phyloP scores from a whole-genome alignment of 2,888 invertebrate genomes.

The Theodoxus fluviatilis region DNA sequence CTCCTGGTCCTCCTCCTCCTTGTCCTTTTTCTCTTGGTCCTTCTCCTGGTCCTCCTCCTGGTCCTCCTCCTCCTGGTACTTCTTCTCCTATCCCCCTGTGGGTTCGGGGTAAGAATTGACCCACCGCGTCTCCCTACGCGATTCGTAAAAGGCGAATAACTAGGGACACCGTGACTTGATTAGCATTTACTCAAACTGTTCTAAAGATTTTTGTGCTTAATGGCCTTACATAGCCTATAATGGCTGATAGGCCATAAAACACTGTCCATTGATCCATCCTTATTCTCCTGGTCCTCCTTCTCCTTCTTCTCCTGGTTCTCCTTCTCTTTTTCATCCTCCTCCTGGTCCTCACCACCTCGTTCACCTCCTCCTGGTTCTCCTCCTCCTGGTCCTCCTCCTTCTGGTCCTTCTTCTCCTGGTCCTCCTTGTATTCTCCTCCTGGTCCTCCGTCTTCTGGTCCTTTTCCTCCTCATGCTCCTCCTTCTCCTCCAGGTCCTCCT shows the following conservation, averaged over 20 bases:
- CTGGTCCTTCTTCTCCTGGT: background rate
- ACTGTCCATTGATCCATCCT: too few relatives aligned
- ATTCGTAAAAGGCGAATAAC: too few relatives aligned
- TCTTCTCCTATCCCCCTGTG: background rate
- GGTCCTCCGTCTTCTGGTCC: constrained; percentile 9
- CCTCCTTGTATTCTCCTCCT: background rate
- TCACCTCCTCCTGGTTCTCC: background rate
- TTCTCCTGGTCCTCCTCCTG: background rate
- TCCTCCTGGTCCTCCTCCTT: background rate
- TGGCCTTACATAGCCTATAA: too few relatives aligned
- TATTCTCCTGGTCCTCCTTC: background rate
- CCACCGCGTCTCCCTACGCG: too few relatives aligned
- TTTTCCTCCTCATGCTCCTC: background rate
- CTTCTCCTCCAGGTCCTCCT: background rate
- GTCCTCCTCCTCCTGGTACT: background rate
- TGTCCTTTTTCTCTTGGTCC: background rate
- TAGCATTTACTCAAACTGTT: too few relatives aligned
- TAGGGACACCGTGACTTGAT: too few relatives aligned
- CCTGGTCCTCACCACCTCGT: background rate
- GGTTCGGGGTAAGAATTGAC: too few relatives aligned
- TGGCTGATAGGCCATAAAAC: too few relatives aligned
- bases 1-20: background rate
- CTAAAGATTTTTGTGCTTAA: too few relatives aligned
- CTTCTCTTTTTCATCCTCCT: background rate
- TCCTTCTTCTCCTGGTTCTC: constrained; percentile 1